A percentile compares a stretch with the other conserved stretches of the same genome.
Evolutionary conservation across 2,797 vertebrate genomes (phyloP).

Genomic region (Siniperca undulata): DNA sequence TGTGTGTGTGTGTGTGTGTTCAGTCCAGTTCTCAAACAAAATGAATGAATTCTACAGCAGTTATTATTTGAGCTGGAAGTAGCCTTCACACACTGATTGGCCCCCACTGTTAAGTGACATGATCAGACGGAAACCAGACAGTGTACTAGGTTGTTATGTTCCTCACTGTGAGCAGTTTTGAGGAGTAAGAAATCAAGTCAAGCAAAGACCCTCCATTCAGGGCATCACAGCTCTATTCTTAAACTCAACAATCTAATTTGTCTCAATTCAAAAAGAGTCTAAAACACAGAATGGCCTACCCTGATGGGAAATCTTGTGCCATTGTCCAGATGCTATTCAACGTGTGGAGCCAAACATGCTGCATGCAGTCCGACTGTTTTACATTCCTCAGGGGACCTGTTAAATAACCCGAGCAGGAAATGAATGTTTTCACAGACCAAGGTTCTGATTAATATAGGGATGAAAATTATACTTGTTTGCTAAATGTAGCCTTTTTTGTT

Average conservation of each 20-base stretch:
- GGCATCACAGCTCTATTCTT: neutral
- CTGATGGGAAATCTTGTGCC: slow-evolving; percentile 27
- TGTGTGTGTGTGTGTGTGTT: neutral
- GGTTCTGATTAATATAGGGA: neutral
- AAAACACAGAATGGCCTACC: slow-evolving; percentile 14
- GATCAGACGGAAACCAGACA: slow-evolving; percentile 3
- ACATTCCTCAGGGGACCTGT: slow-evolving; percentile 23
- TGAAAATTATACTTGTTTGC: neutral
- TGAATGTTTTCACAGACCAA: neutral
- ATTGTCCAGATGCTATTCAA: slow-evolving; percentile 30
- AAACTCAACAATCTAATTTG: slow-evolving; percentile 13
- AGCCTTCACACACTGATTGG: neutral
- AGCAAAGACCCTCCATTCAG: slow-evolving; percentile 25
- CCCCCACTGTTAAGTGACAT: neutral
- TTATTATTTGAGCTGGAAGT: neutral
- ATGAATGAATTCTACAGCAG: neutral
- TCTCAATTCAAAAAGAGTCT: slow-evolving; percentile 5
- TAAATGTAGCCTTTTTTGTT: neutral
- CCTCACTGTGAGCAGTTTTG: slow-evolving; percentile 8
- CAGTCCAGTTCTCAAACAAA: neutral
- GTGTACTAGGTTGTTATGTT: neutral
- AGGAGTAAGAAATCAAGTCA: slow-evolving; percentile 16
- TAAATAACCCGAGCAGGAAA: slow-evolving; percentile 20
- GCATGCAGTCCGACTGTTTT: slow-evolving; percentile 6
- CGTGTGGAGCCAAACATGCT: slow-evolving; percentile 24